Evolutionary conservation across 2,888 invertebrate genomes (phyloP).

Genomic region (Monopis laevigella): DNA sequence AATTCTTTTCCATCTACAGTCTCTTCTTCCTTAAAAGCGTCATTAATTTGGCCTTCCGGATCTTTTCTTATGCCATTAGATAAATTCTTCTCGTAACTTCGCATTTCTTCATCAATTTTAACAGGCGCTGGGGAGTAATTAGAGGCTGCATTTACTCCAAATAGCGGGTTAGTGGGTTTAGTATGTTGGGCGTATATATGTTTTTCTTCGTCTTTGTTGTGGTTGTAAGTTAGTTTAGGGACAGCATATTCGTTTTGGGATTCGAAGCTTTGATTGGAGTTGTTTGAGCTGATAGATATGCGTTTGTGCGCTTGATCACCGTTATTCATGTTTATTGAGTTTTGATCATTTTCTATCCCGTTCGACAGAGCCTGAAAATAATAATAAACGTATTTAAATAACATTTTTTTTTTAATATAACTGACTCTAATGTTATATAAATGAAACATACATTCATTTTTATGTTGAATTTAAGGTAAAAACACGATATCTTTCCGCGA

Average conservation of each 20-base stretch:
- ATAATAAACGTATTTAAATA: background rate
- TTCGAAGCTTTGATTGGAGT: conserved; percentile 57
- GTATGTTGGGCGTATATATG: conserved; percentile 33
- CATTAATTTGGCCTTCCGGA: conserved; percentile 86
- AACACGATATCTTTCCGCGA: too few relatives aligned
- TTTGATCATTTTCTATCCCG: conserved; percentile 59
- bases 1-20: conserved; percentile 68
- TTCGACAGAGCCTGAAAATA: conserved; percentile 54
- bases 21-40: conserved; percentile 70
- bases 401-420: too few relatives aligned
- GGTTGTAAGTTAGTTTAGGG: conserved; percentile 45
- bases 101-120: conserved; percentile 25
- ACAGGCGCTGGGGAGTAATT: conserved; percentile 48
- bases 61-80: conserved; percentile 71
- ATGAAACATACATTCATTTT: too few relatives aligned
- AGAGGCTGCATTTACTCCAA: conserved; percentile 58
- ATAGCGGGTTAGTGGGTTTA: conserved; percentile 52
- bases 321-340: conserved; percentile 40
- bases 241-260: conserved; percentile 47
- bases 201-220: conserved; percentile 35
- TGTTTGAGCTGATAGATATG: conserved; percentile 51
- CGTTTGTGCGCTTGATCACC: conserved; percentile 47
- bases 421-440: too few relatives aligned
- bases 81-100: conserved; percentile 39
- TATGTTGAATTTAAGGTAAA: too few relatives aligned